Evolutionary conservation across 2,113 vertebrate genomes (phyloP).

Genomic region (Aramus guarauna): DNA sequence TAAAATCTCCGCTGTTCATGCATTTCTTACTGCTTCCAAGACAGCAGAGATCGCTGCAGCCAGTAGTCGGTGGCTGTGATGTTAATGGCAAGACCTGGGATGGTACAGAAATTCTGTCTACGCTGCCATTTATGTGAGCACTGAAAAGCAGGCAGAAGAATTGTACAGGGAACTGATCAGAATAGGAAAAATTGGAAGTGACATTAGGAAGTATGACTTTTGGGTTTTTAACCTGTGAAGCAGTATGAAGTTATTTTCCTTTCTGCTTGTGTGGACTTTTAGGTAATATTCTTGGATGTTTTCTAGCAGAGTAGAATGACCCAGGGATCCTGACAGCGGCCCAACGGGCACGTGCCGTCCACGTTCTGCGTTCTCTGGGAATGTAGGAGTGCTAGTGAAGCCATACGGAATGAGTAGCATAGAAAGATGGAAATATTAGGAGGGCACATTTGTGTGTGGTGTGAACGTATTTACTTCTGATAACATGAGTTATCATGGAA

Average conservation of each 20-base stretch:
- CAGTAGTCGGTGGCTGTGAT: too few relatives aligned
- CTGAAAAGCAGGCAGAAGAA: neutral
- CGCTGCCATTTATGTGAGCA: accelerated
- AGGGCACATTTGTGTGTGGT: neutral
- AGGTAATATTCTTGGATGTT: neutral
- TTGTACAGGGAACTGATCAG: neutral
- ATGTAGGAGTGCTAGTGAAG: neutral
- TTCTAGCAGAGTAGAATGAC: neutral
- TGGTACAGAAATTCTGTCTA: neutral
- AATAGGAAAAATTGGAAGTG: neutral
- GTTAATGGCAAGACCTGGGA: neutral
- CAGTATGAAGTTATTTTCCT: neutral
- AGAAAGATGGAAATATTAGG: neutral
- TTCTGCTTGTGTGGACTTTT: neutral
- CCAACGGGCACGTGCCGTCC: accelerated
- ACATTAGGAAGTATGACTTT: neutral
- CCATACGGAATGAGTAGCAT: accelerated
- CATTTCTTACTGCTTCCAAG: neutral
- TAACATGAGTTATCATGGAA: neutral
- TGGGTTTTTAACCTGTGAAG: neutral
- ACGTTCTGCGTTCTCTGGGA: neutral
- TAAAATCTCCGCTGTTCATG: neutral
- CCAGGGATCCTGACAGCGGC: neutral
- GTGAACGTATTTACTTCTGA: neutral
- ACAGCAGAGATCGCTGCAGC: neutral